These are phyloP conservation scores for Ophthalmotilapia sp. DNA, from an alignment of 2,113 vertebrate species.

Conservation along the genomic window DNA sequence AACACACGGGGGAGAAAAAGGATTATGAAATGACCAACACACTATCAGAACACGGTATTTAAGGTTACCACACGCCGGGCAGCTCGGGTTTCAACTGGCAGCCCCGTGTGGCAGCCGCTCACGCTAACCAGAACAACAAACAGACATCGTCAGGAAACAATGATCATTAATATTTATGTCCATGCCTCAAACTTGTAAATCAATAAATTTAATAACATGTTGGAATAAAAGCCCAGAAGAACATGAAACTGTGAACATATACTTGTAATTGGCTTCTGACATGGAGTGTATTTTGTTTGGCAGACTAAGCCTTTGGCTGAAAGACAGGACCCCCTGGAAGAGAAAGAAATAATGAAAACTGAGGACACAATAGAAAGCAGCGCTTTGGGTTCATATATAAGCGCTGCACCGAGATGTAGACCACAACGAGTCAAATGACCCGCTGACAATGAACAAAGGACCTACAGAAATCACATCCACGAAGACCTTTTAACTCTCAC, in stretches of 20 bases:
- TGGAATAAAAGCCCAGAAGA: background rate
- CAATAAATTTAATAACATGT: slow-evolving; percentile 1
- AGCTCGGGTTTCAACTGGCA: slow-evolving; percentile 34
- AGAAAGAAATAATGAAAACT: slow-evolving; percentile 35
- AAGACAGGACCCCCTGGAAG: slow-evolving; percentile 30
- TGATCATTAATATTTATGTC: background rate
- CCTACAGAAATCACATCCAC: background rate
- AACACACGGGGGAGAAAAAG: background rate
- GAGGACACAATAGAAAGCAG: slow-evolving; percentile 39
- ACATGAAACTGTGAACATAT: background rate
- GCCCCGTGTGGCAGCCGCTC: background rate
- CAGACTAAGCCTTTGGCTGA: background rate
- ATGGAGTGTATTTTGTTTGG: slow-evolving; percentile 42
- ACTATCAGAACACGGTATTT: slow-evolving; percentile 21
- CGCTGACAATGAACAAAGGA: background rate
- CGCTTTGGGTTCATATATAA: background rate
- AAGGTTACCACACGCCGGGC: slow-evolving; percentile 4
- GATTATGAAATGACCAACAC: slow-evolving; percentile 1
- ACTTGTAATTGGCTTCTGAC: slow-evolving; percentile 5
- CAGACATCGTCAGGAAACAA: slow-evolving; percentile 1
- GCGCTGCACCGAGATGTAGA: background rate
- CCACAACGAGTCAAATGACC: background rate
- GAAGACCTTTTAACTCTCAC: background rate
- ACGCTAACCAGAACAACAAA: slow-evolving; percentile 1
- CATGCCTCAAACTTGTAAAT: background rate